Evolutionary conservation across 2,113 vertebrate genomes (phyloP), one percentile per base, ranked within the genome.

Genomic region (Turnix velox): DNA sequence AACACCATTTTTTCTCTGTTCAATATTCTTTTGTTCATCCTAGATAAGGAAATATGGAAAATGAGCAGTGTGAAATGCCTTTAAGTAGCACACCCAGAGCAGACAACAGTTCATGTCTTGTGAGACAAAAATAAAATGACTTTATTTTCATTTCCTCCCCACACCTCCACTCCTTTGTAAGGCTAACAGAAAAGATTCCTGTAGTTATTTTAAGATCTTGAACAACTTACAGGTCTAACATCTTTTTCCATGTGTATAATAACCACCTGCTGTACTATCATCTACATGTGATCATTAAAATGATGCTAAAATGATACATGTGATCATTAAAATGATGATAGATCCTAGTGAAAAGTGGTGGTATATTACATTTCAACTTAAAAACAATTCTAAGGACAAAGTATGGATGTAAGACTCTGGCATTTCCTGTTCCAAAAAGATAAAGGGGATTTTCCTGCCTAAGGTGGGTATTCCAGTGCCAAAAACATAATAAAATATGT

Each of bases 161-260:
- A 91, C 58, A 91, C 54, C 49, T 87, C 62, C 77, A 72, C 45
- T 7, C 31, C 86, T 90, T 93, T 84, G 54, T 92, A 79, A 87
- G 63, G 69, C 87, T 91, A 92, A 89, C 54, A 93, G 81, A 96
- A 89, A 87, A 51, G 42, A 91, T 91, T 95, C 84, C 81, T 96
- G 77, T 48, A 79, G n/a, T 89, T 96, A 96, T 96, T 95, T 96
- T 96, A 94, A 92, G 92, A 66, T 73, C 95, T 79, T 87, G 84
- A 94, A 84, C 88, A 95, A 93, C 80, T 94, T 87, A 62, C 57
- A 94, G 40, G 78, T 87, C 55, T 90, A 91, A 59, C 86, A 63
- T 87, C 33, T 92, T 96, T 96, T 90, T 87, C 74, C 81, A 76
- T 62, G 66, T 73, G 18, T 82, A 96, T 84, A 93, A 96, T 95